Evolutionary conservation across 2,797 vertebrate genomes (phyloP), one percentile per base, ranked within the genome.

Genomic region (Spondyliosoma cantharus): DNA sequence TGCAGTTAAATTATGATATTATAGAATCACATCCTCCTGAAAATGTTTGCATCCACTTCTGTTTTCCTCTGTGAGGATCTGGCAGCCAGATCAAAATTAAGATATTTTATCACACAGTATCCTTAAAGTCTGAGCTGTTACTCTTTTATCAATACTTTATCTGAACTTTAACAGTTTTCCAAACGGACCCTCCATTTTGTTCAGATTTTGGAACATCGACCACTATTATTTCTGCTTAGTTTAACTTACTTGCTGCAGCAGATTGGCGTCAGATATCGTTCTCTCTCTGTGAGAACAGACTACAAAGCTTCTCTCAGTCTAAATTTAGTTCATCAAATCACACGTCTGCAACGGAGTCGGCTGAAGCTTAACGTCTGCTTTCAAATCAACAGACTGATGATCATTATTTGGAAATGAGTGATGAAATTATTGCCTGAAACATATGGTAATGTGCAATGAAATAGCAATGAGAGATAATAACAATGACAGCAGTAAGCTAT

Each of bases 331-430:
- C 71, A 50, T 80, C 67, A 43, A 62, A 78, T 66, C 56, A 11
- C 53, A 73, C 29, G 45, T 6, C 2, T 25, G n/a, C 79, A 62
- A 49, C 72, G 63, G 48, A 81, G 32, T 27, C 63, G 32, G 57
- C 50, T 37, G 49, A 43, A 57, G 54, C 59, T 48, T 14, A 67
- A 75, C 19, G 32, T 50, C 80, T 76, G 81, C 79, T 58, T 66
- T 76, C 73, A 54, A 59, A 82, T 80, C 82, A 87, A 85, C 83
- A 64, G 68, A 75, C 77, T 74, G 83, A 71, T 71, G 70, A 80
- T 89, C 62, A 42, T 85, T 83, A 85, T 83, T 85, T 85, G 78
- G 67, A 87, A 86, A 66, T 72, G 71, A 90, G 74, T 73, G 85
- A 87, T 90, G 71, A 76, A 81, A 80, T 79, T 42, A 77, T 71